phyloP scores from a whole-genome alignment of 2,888 invertebrate genomes.

The Apantesis nais region DNA sequence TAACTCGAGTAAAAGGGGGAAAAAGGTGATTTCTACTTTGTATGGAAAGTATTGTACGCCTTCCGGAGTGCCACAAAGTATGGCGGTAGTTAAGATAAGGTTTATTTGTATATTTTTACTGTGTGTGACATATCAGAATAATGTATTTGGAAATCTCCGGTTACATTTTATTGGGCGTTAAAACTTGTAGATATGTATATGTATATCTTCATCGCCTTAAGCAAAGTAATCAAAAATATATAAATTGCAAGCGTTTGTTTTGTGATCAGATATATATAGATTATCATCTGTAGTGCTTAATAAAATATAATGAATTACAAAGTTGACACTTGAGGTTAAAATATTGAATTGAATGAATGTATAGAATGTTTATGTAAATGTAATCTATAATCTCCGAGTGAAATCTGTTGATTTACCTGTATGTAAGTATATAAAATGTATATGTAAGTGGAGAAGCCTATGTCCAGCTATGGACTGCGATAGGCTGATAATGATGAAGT shows the following conservation, averaged over 20 bases:
- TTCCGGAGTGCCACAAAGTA: slow-evolving; percentile 28
- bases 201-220: background rate
- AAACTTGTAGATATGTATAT: background rate
- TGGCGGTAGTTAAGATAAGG: slow-evolving; percentile 24
- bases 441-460: no score
- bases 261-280: background rate
- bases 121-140: background rate
- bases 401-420: no score
- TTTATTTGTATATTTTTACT: slow-evolving; percentile 26
- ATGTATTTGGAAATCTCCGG: background rate
- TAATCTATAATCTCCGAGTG: no score
- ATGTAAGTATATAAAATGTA: no score
- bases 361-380: no score
- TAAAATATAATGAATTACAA: no score
- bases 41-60: slow-evolving; percentile 39
- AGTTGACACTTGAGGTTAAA: no score
- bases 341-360: no score
- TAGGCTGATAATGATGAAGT: background rate
- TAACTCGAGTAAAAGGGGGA: slow-evolving; percentile 45
- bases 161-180: background rate
- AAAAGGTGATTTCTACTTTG: slow-evolving; percentile 46
- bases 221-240: background rate
- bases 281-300: background rate
- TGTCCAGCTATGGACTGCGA: no score
- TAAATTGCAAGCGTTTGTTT: background rate